Evolutionary conservation across 1,140 invertebrate species (phyloP).

Genomic region (Pogonognathellus flavescens): DNA sequence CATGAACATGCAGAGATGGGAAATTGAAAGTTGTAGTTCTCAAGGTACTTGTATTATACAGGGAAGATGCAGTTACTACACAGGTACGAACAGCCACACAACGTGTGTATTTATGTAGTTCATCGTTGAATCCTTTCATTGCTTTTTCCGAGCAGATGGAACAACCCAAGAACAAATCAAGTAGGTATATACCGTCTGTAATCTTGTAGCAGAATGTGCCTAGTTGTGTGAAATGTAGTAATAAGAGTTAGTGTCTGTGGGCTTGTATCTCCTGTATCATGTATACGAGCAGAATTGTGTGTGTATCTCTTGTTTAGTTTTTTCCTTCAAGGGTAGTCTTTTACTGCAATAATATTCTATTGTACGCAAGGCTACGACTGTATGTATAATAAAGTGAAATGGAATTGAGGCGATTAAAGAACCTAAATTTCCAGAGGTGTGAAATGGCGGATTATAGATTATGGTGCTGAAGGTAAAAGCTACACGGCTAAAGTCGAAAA

Average conservation of each 20-base stretch:
- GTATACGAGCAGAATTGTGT: neutral
- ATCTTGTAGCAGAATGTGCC: too few relatives aligned
- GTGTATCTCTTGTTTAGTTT: too few relatives aligned
- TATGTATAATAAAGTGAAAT: neutral
- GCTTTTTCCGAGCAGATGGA: neutral
- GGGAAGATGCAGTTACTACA: neutral
- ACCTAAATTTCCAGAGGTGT: conserved; percentile 22
- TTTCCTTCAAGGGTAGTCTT: too few relatives aligned
- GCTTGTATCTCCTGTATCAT: neutral
- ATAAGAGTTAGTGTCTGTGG: neutral
- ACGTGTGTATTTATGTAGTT: neutral
- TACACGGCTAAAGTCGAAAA: too few relatives aligned
- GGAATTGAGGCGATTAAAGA: conserved; percentile 5
- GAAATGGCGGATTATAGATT: conserved; percentile 10
- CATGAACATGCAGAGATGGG: conserved; percentile 22
- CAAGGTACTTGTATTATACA: neutral
- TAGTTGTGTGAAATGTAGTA: too few relatives aligned
- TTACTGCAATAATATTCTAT: conserved; percentile 9
- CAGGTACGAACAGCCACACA: neutral
- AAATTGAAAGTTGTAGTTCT: conserved; percentile 26
- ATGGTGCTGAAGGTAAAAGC: neutral
- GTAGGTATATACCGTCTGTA: too few relatives aligned
- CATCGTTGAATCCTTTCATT: too few relatives aligned
- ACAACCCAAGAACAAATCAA: too few relatives aligned
- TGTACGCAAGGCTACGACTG: neutral